Evolutionary conservation across 2,797 vertebrate genomes (phyloP), one percentile per base, ranked within the genome.

Genomic region (Cyprinodon diabolis): DNA sequence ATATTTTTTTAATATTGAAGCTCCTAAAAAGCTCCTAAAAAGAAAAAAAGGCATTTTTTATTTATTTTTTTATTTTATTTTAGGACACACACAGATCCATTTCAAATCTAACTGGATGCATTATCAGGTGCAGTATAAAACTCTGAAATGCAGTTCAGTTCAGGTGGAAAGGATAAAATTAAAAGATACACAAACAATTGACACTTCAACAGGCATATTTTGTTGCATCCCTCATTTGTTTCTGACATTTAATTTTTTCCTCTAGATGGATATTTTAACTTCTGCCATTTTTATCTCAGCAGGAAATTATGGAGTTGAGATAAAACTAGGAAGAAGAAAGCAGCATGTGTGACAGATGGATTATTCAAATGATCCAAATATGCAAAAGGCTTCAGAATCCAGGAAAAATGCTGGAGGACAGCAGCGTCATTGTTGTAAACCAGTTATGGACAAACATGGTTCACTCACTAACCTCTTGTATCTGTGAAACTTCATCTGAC

Each of bases 401-500:
- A 68, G 51, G 49, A 68, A 68, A 40, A 49, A 57, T 23, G 25
- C n/a, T 6, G 45, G 37, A 30, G 49, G 30, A 52, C 43, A 19
- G 51, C 10, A 66, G 48, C 12, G 0, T 54, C 37, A 12, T 15
- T 15, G 62, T 6, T 17, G 11, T 62, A 40, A 7, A 30, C 30
- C 17, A 49, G 55, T 56, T 56, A 25, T 25, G 74, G 56, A 17
- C 19, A 45, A 35, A 55, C 5, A 6, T 66, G 7, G 19, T 58
- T 4, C 47, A 69, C 49, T 68, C 0, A 81, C 92, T 91, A 21
- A 98, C 97, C 96, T 98, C 97, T 75, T 98, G 96, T 57, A 97
- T 96, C 76, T 98, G 96, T 30, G 96, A 94, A 62, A 96, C 96
- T 86, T 98, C 96, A 1, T 96, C 97, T 57, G 96, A 97, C 71